Base-by-base conservation (phyloP, 92 coral and sea anemone species). In the Chrysogorgia sp. region DNA sequence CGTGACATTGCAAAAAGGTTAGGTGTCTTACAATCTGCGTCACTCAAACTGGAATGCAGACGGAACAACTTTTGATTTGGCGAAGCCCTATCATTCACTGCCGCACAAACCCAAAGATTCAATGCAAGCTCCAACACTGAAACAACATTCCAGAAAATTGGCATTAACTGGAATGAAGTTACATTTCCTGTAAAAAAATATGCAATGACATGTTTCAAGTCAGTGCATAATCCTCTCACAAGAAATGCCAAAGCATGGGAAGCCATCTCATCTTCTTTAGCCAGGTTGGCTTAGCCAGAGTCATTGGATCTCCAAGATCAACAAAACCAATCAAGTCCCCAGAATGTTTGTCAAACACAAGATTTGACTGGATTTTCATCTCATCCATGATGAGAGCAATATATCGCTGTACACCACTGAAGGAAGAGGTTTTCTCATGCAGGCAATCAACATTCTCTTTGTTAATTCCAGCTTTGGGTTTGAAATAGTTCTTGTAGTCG, bases 301-400 rank as follows among this genome's bases (percentile, higher is more conserved):
- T 49, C 23, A 85, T 86, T 28, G 76, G 89, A 40, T 89, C 85
- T n/a, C 92, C 92, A 57, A 88, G 78, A 47, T 88, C 92, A 14
- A 82, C 67, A 53, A 80, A 88, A 10, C 90, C 87, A 57, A 85
- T 89, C 0, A 85, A 83, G 41, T 85, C 85, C 31, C 89, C 85
- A 30, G 92, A 81, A 35, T 41, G 20, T 40, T 88, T 88, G 78
- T 88, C 89, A 21, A 88, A 79, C 23, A 85, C 85, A 67, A 88
- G 86, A 58, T 81, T 81, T 50, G 91, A 55, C 69, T 31, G 56
- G 1, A 84, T 67, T 70, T 88, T 80, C 88, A 84, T 88, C 22
- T 88, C 88, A 55, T 88, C 88, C 59, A 84, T 84, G 19, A 88
- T 53, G 3, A 88, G 67, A 29, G 82, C 88, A 13, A 88, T 43